Conservation (phyloP, 2,797 vertebrate species). For the Loris lydekkerianus region DNA sequence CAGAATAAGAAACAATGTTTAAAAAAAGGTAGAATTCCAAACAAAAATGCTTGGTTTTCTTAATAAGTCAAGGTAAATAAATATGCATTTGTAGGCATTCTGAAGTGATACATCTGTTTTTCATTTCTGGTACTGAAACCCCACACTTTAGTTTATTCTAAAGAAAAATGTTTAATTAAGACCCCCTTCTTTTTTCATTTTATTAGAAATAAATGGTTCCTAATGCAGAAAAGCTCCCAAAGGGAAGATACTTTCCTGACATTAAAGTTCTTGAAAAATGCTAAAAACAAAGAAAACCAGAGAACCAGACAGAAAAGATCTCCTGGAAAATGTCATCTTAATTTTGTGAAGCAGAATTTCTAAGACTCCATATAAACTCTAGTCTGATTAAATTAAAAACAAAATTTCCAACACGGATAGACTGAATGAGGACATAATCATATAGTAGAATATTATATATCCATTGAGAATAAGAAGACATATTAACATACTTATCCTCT, state of each 20-base stretch:
- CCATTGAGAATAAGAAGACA: background rate
- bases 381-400: constrained; percentile 45
- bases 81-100: background rate
- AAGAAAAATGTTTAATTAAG: constrained; percentile 49
- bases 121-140: constrained; percentile 35
- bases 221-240: constrained; percentile 37
- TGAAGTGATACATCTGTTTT: constrained; percentile 21
- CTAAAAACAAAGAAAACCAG: background rate
- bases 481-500: background rate
- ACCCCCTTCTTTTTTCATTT: constrained; percentile 45
- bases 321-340: constrained; percentile 41
- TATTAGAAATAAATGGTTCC: background rate
- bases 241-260: background rate
- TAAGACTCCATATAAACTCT: background rate
- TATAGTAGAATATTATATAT: background rate
- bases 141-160: constrained; percentile 19
- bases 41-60: constrained; percentile 15
- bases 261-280: constrained; percentile 52
- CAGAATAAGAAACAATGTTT: background rate
- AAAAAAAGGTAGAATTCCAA: background rate
- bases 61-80: constrained; percentile 30
- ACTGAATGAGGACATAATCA: background rate
- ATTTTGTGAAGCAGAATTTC: constrained; percentile 42
- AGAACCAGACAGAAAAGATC: background rate
- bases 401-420: constrained; percentile 25